A percentile compares a stretch with the other conserved stretches of the same genome.
Conservation (phyloP, 2,797 vertebrate species). For the Lutjanus argentimaculatus region DNA sequence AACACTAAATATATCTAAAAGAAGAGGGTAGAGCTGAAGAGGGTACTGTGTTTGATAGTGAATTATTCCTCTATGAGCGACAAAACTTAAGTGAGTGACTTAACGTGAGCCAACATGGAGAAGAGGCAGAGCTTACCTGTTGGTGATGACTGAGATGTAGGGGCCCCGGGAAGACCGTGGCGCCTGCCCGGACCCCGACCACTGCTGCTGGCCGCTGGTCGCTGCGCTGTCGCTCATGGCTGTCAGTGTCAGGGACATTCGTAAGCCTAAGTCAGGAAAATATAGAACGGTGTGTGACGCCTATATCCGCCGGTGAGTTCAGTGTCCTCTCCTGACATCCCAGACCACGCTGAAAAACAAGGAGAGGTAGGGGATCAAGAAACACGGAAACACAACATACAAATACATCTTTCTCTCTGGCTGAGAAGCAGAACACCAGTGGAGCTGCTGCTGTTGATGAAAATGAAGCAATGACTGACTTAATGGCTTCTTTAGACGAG, state of each 20-base stretch:
- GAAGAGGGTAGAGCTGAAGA: too few relatives aligned
- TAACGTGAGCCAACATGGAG: background rate
- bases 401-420: background rate
- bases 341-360: constrained; percentile 44
- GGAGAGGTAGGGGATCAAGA: background rate
- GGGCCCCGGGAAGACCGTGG: constrained; percentile 79
- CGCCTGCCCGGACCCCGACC: constrained; percentile 24
- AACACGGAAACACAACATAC: background rate
- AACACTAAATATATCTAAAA: too few relatives aligned
- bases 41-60: too few relatives aligned
- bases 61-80: too few relatives aligned
- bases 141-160: constrained; percentile 90
- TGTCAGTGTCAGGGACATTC: constrained; percentile 65
- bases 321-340: constrained; percentile 48
- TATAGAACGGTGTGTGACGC: background rate
- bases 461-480: too few relatives aligned
- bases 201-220: constrained; percentile 46
- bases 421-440: too few relatives aligned
- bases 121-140: constrained; percentile 70
- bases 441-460: too few relatives aligned
- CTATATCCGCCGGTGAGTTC: constrained; percentile 14
- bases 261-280: constrained; percentile 12
- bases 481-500: too few relatives aligned
- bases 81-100: too few relatives aligned
- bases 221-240: constrained; percentile 66